A percentile compares a stretch with the other conserved stretches of the same genome.
These are phyloP conservation scores for Brachionichthys hirsutus DNA, from an alignment of 2,113 vertebrate genomes.

Conservation along the genomic window DNA sequence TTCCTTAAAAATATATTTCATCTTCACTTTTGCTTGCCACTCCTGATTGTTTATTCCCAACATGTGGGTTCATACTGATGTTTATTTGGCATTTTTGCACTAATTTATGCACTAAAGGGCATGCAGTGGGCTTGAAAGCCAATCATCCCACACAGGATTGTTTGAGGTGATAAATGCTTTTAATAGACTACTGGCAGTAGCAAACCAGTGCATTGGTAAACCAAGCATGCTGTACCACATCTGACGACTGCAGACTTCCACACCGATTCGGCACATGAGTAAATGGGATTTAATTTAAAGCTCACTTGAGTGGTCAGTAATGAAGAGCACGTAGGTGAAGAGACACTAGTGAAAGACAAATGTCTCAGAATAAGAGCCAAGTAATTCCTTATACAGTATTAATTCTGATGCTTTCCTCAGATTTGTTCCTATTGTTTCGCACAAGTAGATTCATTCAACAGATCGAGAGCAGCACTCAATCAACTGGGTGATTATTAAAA, in stretches of 20 bases:
- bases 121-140: constrained; percentile 12
- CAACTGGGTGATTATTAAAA: constrained; percentile 73
- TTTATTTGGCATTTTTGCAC: constrained; percentile 54
- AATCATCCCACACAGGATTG: constrained; percentile 11
- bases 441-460: constrained; percentile 49
- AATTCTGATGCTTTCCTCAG: constrained; percentile 33
- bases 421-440: constrained; percentile 48
- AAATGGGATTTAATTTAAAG: constrained; percentile 25
- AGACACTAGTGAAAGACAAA: constrained; percentile 27
- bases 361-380: constrained; percentile 24
- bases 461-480: constrained; percentile 61
- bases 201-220: constrained; percentile 15
- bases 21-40: constrained; percentile 7
- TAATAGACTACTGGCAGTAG: neutral
- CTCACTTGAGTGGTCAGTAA: constrained; percentile 45
- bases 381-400: constrained; percentile 66
- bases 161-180: constrained; percentile 36
- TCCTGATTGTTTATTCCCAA: constrained; percentile 34
- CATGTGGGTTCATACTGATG: constrained; percentile 27
- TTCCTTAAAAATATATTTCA: constrained; percentile 29
- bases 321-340: constrained; percentile 30
- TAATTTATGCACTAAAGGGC: constrained; percentile 21
- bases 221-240: constrained; percentile 25
- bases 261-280: no score
- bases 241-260: constrained; percentile 51